Conservation (phyloP, 2,888 invertebrate genomes). For the Cancer borealis region DNA sequence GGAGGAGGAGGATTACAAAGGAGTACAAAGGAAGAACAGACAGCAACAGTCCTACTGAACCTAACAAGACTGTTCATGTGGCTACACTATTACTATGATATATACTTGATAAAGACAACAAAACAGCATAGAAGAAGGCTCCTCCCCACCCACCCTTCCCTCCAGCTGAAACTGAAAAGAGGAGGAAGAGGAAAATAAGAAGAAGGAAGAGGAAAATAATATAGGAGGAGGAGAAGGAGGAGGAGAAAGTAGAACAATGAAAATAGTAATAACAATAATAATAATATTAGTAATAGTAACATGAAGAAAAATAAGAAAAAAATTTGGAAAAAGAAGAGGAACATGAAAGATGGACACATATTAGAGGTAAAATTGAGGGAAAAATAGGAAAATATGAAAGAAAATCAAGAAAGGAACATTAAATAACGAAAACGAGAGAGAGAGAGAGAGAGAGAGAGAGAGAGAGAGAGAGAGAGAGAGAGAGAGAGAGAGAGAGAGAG, state of each 20-base stretch:
- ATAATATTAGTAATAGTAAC: not conserved
- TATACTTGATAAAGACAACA: too few relatives aligned
- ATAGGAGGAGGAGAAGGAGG: not conserved
- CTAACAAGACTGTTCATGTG: too few relatives aligned
- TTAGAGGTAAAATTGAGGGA: not conserved
- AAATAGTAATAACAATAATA: not conserved
- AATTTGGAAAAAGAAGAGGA: not conserved
- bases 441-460: not conserved
- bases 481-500: not conserved
- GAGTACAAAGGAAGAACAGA: too few relatives aligned
- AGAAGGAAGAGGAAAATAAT: not conserved
- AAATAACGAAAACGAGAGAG: not conserved
- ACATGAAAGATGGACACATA: not conserved
- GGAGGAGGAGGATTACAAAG: too few relatives aligned
- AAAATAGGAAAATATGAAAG: not conserved
- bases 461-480: not conserved
- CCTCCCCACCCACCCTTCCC: too few relatives aligned
- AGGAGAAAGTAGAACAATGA: not conserved
- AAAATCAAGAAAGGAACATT: not conserved
- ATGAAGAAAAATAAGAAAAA: not conserved
- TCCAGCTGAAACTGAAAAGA: not conserved
- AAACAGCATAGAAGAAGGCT: too few relatives aligned
- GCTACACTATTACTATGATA: too few relatives aligned
- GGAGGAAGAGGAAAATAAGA: not conserved
- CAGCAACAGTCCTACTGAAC: too few relatives aligned